Base-by-base conservation (phyloP, 2,888 invertebrate species). In the Smittia aterrima region DNA sequence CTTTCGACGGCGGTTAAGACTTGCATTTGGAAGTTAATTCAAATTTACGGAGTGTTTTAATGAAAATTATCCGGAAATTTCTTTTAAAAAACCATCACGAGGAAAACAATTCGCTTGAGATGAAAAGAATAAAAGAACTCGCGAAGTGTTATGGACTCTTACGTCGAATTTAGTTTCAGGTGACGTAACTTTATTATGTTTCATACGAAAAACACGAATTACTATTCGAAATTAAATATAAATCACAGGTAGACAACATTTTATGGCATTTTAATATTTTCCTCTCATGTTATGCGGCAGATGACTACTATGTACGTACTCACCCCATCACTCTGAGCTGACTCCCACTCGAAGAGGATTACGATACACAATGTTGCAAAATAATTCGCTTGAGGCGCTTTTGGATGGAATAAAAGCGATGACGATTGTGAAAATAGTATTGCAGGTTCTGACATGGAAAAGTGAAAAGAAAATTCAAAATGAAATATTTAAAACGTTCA, bases 331-430 rank as follows among this genome's bases (percentile, higher is more conserved):
- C 58, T 22, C 24, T 1, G 20, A 20, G 11, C 62, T 24, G 11
- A 62, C 62, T 62, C 54, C 20, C 62, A 62, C 38, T 11, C 38
- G 38, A 54, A 11, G 3, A 16, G 62, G 40, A 67, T 67, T 67
- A 67, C 40, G 40, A 67, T 40, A 67, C 40, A 67, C 9, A 67
- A 18, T 67, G 67, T 67, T 67, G 67, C 67, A 67, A 16, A 67
- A 67, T 40, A 40, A 27, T 18, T 67, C 41, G 40, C 67, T 67
- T 20, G 7, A 67, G 27, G 67, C 67, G 20, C 18, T 24, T 32
- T 66, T n/a, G 24, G 11, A 24, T 24, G 18, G 40, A 32, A 64
- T 25, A 64, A 18, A 67, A 67, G 38, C 18, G 67, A 40, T 67
- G 40, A 67, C 67, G 40, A 67, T 38, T 67, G 32, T 40, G 18